Percentiles rank a stretch among this genome's conserved stretches.
Evolutionary conservation across 1,140 invertebrate species (phyloP).

Genomic region (Aphidius gifuensis): DNA sequence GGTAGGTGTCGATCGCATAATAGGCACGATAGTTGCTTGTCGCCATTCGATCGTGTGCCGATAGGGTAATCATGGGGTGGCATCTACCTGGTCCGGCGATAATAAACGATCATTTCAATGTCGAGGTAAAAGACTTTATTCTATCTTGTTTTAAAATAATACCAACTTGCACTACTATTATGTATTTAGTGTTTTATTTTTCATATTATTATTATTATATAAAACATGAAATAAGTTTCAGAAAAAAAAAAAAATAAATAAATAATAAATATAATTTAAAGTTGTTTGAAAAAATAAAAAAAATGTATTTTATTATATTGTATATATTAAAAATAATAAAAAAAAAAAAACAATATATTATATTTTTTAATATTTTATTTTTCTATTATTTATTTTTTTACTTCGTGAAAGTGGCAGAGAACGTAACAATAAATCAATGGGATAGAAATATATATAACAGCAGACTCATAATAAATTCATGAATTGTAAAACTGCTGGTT

Average conservation of each 20-base stretch:
- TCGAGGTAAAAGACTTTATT: slow-evolving; percentile 51
- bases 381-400: too few species aligned
- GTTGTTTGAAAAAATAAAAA: too few species aligned
- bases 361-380: too few species aligned
- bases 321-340: too few species aligned
- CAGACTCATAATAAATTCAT: slow-evolving; percentile 54
- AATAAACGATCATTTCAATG: slow-evolving; percentile 40
- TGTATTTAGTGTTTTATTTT: too few species aligned
- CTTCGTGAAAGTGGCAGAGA: slow-evolving; percentile 9
- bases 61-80: slow-evolving; percentile 50
- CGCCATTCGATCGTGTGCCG: slow-evolving; percentile 44
- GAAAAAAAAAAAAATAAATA: too few species aligned
- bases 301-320: too few species aligned
- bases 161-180: too few species aligned
- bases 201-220: too few species aligned
- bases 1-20: slow-evolving; percentile 52
- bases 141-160: slow-evolving; percentile 27
- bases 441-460: slow-evolving; percentile 36
- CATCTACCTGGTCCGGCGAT: slow-evolving; percentile 35
- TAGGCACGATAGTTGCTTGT: slow-evolving; percentile 39
- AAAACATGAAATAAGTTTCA: too few species aligned
- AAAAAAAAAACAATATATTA: too few species aligned
- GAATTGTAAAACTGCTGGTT: slow-evolving; percentile 53
- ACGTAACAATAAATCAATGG: slow-evolving; percentile 53
- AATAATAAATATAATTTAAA: too few species aligned